Percentiles rank a stretch among this genome's conserved stretches.
Conservation (phyloP, 2,888 invertebrate species). For the Aspidiotus rigidus region DNA sequence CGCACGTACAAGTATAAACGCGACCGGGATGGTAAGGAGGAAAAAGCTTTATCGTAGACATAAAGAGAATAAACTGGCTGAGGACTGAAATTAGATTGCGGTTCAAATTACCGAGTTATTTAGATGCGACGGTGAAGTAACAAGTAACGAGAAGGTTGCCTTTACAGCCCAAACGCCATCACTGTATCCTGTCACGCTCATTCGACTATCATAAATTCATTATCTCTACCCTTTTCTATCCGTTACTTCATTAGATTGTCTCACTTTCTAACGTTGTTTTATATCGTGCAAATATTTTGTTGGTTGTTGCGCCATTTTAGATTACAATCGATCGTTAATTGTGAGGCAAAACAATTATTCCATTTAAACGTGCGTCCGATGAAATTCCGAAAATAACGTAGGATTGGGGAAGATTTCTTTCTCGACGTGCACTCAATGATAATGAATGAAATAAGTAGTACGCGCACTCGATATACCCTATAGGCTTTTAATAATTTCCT, state of each 20-base stretch:
- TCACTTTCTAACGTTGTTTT: slow-evolving; percentile 3
- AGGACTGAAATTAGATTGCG: slow-evolving; percentile 30
- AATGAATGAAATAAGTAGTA: no score
- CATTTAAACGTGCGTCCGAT: no score
- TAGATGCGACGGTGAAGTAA: slow-evolving; percentile 32
- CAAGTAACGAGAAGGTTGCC: slow-evolving; percentile 25
- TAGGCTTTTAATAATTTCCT: no score
- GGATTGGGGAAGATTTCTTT: no score
- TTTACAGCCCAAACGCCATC: not conserved
- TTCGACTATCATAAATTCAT: slow-evolving; percentile 28
- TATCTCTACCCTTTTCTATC: slow-evolving; percentile 12
- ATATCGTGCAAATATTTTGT: no score
- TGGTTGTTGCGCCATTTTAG: no score
- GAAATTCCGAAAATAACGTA: no score
- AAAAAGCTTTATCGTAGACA: slow-evolving; percentile 17
- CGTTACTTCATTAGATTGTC: not conserved
- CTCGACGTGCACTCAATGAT: no score
- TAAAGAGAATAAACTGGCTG: slow-evolving; percentile 27
- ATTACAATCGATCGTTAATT: no score
- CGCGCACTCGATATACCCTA: no score
- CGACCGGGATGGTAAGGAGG: not conserved
- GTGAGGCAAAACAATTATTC: no score
- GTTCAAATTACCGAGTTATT: slow-evolving; percentile 32
- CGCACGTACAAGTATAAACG: no score
- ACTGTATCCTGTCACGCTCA: slow-evolving; percentile 25